A percentile compares a stretch with the other conserved stretches of the same genome.
Evolutionary conservation across 2,888 invertebrate genomes (phyloP).

Genomic region (Spatulosminthurus flaviceps): DNA sequence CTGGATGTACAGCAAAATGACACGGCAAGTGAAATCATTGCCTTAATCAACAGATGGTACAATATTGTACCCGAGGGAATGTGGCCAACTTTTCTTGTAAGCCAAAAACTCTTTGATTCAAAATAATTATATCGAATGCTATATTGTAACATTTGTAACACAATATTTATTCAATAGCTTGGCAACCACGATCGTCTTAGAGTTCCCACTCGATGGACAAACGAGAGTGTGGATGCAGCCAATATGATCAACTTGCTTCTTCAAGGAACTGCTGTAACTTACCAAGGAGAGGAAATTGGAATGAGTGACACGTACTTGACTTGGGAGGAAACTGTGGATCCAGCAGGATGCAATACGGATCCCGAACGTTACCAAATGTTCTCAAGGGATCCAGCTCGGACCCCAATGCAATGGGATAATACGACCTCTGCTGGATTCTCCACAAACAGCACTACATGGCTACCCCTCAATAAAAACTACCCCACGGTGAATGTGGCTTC

Average conservation of each 20-base stretch:
- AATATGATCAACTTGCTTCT: conserved; percentile 83
- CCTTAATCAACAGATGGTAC: conserved; percentile 74
- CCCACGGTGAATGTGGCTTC: conserved; percentile 63
- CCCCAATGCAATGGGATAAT: conserved; percentile 83
- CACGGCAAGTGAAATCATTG: conserved; percentile 69
- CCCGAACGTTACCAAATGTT: conserved; percentile 70
- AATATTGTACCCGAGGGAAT: conserved; percentile 64
- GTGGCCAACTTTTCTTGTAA: conserved; percentile 66
- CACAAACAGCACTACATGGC: conserved; percentile 45
- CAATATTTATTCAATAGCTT: conserved; percentile 36
- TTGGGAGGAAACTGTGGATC: conserved; percentile 67
- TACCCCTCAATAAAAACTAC: conserved; percentile 57
- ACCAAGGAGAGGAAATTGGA: conserved; percentile 60
- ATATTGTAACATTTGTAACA: not conserved
- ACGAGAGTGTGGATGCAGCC: conserved; percentile 72
- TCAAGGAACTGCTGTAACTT: conserved; percentile 67
- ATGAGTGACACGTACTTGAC: conserved; percentile 51
- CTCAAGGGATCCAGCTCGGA: conserved; percentile 77
- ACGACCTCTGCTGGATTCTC: conserved; percentile 62
- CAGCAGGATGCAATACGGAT: conserved; percentile 74
- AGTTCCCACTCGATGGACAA: conserved; percentile 76
- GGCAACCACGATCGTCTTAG: conserved; percentile 75
- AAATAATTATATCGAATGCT: too few relatives aligned
- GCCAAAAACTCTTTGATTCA: too few relatives aligned
- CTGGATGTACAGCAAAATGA: not conserved